A percentile compares a stretch with the other conserved stretches of the same genome.
These are phyloP conservation scores for Camponotus pennsylvanicus DNA, from an alignment of 1,140 invertebrate genomes.

Conservation along the genomic window DNA sequence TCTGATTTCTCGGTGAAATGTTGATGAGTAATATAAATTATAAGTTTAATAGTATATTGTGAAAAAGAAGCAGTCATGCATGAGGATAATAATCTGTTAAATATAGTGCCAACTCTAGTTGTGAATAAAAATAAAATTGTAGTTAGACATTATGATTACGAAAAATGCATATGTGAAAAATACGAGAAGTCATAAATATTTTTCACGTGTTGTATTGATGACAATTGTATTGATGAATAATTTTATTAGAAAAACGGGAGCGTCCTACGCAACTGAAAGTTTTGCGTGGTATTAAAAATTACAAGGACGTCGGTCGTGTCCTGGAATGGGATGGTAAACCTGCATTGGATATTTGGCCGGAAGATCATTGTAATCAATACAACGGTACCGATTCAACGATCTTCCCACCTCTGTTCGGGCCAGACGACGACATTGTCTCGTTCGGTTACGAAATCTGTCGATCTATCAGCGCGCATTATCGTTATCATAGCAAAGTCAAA, in stretches of 20 bases:
- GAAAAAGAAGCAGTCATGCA: conserved; percentile 30
- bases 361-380: conserved; percentile 89
- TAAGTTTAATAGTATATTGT: conserved; percentile 3
- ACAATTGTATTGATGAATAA: conserved; percentile 2
- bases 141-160: not conserved
- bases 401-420: conserved; percentile 89
- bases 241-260: conserved; percentile 88
- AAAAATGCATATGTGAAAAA: not conserved
- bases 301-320: conserved; percentile 90
- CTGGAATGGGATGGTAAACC: conserved; percentile 88
- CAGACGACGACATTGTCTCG: conserved; percentile 87
- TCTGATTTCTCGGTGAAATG: not conserved
- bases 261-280: conserved; percentile 88
- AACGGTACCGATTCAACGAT: conserved; percentile 92
- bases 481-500: conserved; percentile 64
- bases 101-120: no score
- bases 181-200: not conserved
- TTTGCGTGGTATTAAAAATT: conserved; percentile 89
- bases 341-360: conserved; percentile 87
- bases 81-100: not conserved
- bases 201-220: not conserved
- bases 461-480: conserved; percentile 78
- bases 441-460: conserved; percentile 90
- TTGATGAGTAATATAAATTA: conserved; percentile 10
- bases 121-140: not conserved